A percentile compares a stretch with the other conserved stretches of the same genome.
Evolutionary conservation across 2,113 vertebrate genomes (phyloP).

Genomic region (Candoia aspera): DNA sequence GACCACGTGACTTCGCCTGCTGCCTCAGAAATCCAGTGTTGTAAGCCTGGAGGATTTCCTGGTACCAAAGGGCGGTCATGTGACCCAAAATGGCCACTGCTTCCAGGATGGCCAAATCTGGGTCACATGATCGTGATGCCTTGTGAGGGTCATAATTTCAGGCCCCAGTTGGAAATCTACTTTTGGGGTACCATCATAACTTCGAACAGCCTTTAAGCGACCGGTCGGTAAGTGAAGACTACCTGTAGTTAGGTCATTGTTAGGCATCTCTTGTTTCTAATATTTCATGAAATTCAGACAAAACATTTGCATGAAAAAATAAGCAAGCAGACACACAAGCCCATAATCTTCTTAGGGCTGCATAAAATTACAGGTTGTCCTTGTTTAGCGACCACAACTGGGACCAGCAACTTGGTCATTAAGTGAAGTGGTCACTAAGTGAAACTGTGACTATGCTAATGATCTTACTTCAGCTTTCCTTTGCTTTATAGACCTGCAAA

Average conservation of each 20-base stretch:
- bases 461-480: not conserved
- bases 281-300: not conserved
- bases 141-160: too few species aligned
- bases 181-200: too few species aligned
- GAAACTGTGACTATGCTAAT: not conserved
- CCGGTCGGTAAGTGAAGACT: too few species aligned
- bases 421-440: not conserved
- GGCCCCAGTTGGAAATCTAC: too few species aligned
- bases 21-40: too few species aligned
- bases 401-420: not conserved
- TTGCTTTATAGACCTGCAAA: not conserved
- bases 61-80: too few species aligned
- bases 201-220: too few species aligned
- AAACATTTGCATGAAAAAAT: not conserved
- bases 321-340: not conserved
- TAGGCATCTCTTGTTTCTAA: not conserved
- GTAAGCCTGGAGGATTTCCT: too few species aligned
- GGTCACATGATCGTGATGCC: too few species aligned
- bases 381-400: not conserved
- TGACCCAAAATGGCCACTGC: too few species aligned
- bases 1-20: too few species aligned
- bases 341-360: not conserved
- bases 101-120: too few species aligned
- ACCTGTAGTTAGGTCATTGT: not conserved
- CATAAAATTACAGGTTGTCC: slow-evolving; percentile 26